Conservation (phyloP, 2,888 invertebrate species). For the Drosophila limbata region DNA sequence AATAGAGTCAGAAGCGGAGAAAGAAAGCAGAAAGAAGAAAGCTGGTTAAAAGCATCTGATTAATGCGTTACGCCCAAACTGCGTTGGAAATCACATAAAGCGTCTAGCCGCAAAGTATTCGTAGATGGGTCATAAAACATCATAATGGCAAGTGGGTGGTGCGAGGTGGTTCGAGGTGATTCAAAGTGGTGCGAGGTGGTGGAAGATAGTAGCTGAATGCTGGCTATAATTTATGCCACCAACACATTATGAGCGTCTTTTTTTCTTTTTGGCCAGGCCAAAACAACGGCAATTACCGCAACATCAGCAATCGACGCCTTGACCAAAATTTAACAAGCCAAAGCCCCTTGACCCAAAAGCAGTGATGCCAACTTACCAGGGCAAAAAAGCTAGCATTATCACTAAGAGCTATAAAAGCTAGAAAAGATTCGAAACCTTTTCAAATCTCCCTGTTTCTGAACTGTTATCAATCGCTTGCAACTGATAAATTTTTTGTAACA, state of each 20-base stretch:
- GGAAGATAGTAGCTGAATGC: conserved; percentile 7
- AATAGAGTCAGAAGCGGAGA: background rate
- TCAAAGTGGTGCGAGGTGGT: background rate
- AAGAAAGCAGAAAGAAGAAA: background rate
- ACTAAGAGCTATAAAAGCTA: too few relatives aligned
- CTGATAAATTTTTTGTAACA: too few relatives aligned
- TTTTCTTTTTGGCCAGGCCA: conserved; percentile 21
- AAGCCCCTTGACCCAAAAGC: conserved; percentile 34
- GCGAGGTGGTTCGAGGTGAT: background rate
- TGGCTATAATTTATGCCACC: conserved; percentile 65
- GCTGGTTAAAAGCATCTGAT: conserved; percentile 47
- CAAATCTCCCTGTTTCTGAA: too few relatives aligned
- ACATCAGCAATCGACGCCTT: conserved; percentile 72
- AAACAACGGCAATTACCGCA: conserved; percentile 69
- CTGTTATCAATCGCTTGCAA: too few relatives aligned
- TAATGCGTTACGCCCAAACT: conserved; percentile 51
- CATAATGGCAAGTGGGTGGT: conserved; percentile 32
- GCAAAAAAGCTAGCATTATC: background rate
- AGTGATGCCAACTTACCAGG: background rate
- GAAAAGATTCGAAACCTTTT: too few relatives aligned
- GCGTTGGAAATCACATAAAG: conserved; percentile 60
- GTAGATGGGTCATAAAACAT: conserved; percentile 46
- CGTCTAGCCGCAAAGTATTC: conserved; percentile 28
- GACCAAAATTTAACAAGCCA: conserved; percentile 53
- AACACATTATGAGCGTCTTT: conserved; percentile 46